Evolutionary conservation across 2,888 invertebrate genomes (phyloP).

Genomic region (Drosophila paramelanica): DNA sequence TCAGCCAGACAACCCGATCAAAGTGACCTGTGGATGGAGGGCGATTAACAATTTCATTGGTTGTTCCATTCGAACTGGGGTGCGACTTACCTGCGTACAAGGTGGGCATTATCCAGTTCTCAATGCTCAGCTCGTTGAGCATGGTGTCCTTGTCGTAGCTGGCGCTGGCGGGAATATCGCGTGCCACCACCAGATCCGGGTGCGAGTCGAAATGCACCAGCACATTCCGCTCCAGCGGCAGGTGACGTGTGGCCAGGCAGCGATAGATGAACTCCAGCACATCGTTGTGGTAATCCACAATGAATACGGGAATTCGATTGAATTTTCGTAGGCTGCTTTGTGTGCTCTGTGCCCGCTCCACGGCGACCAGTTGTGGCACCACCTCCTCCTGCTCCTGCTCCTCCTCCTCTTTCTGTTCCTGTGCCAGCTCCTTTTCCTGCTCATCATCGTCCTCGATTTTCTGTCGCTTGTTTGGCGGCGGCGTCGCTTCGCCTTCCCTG

Average conservation of each 20-base stretch:
- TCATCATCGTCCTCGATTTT: slow-evolving; percentile 24
- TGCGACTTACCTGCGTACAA: slow-evolving; percentile 88
- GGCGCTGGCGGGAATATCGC: slow-evolving; percentile 90
- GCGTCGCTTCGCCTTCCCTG: slow-evolving; percentile 6
- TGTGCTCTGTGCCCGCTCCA: slow-evolving; percentile 59
- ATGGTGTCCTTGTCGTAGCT: slow-evolving; percentile 91
- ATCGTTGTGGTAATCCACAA: slow-evolving; percentile 93
- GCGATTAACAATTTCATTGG: neutral
- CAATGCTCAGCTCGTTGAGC: slow-evolving; percentile 91
- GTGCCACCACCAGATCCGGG: slow-evolving; percentile 95
- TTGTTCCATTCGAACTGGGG: neutral
- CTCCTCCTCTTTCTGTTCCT: neutral
- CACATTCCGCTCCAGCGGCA: slow-evolving; percentile 91
- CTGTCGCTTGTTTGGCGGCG: slow-evolving; percentile 62
- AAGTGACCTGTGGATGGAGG: slow-evolving; percentile 87
- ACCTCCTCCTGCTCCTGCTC: slow-evolving; percentile 23
- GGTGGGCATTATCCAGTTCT: slow-evolving; percentile 97
- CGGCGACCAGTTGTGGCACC: slow-evolving; percentile 43
- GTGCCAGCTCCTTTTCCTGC: neutral
- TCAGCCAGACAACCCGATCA: slow-evolving; percentile 92
- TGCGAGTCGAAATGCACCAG: slow-evolving; percentile 96
- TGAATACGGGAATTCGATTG: slow-evolving; percentile 89
- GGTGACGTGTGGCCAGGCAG: slow-evolving; percentile 91
- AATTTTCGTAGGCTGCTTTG: slow-evolving; percentile 70
- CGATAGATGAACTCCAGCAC: slow-evolving; percentile 91